Evolutionary conservation across 1,140 invertebrate genomes (phyloP).

Genomic region (Panagrolaimus sp.): DNA sequence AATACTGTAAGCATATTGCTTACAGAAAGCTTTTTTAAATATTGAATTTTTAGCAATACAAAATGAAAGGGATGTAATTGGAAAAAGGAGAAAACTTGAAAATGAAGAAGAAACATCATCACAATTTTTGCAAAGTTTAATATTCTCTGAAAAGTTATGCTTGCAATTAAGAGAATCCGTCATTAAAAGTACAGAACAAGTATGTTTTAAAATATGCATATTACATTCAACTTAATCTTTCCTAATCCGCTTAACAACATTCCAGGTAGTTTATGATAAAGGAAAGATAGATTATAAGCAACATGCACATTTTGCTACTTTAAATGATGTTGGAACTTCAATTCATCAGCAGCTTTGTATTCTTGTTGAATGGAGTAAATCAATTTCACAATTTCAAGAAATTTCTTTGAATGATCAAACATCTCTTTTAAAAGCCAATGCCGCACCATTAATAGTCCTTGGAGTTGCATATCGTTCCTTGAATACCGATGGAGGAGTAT

Average conservation of each 20-base stretch:
- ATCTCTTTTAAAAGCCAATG: constrained; percentile 27
- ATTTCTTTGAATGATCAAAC: constrained; percentile 46
- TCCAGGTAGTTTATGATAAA: constrained; percentile 31
- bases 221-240: background rate
- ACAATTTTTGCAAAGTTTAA: constrained; percentile 23
- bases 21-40: background rate
- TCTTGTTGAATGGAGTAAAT: constrained; percentile 53
- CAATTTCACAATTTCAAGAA: constrained; percentile 38
- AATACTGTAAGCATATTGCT: too few species aligned
- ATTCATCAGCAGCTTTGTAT: constrained; percentile 48
- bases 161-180: constrained; percentile 39
- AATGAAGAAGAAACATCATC: constrained; percentile 22
- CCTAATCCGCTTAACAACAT: background rate
- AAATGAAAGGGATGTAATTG: constrained; percentile 48
- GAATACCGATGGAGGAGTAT: constrained; percentile 38
- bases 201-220: background rate
- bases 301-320: constrained; percentile 30
- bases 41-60: constrained; percentile 29
- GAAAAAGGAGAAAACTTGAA: constrained; percentile 32
- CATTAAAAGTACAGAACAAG: constrained; percentile 45
- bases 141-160: constrained; percentile 30
- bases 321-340: constrained; percentile 41
- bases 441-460: constrained; percentile 35
- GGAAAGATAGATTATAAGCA: constrained; percentile 31
- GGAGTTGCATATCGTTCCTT: constrained; percentile 49